Evolutionary conservation across 2,888 invertebrate species (phyloP), one percentile per base, ranked within the genome.

Genomic region (Gastrophysa polygoni): DNA sequence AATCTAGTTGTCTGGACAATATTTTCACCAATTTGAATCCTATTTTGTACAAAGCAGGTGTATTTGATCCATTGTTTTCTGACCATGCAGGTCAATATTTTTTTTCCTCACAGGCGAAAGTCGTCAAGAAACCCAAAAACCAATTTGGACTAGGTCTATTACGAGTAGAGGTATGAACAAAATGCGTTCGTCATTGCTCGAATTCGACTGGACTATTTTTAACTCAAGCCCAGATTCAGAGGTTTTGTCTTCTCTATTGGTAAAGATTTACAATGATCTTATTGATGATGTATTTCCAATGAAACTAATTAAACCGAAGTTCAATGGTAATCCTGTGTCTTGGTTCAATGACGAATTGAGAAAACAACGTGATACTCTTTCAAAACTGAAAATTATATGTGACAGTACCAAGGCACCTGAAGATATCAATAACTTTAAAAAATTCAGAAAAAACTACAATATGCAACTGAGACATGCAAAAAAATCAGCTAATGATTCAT

Each of bases 401-500:
- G 56, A 56, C 16, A 18, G 46, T 29, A 56, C 47, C 11, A 47
- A 56, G 32, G 46, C 14, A 11, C 56, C 47, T 46, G 28, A 18
- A 24, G 2, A 55, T 55, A n/a, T 16, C 11, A 43, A 24, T 16
- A 28, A 16, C 29, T 49, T 49, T 20, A 49, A 49, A 49, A 8
- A 20, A n/a, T 28, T 46, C 28, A 44, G 28, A 24, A 55, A 24
- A 46, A 28, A 55, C 8, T 24, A 46, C 11, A 28, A 32, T 16
- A 28, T 44, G 18, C 46, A 56, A 11, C 29, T 56, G 8, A 47
- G 20, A 46, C 16, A 18, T 46, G 44, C 14, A 29, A 47, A 47
- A 56, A 56, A 29, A 47, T n/a, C 32, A 29, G 56, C 56, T 14
- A 29, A 46, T 46, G 56, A 56, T 29, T 16, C 43, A 29, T 56